phyloP scores from a whole-genome alignment of 2,888 invertebrate genomes.

The Drosophila subquinaria region DNA sequence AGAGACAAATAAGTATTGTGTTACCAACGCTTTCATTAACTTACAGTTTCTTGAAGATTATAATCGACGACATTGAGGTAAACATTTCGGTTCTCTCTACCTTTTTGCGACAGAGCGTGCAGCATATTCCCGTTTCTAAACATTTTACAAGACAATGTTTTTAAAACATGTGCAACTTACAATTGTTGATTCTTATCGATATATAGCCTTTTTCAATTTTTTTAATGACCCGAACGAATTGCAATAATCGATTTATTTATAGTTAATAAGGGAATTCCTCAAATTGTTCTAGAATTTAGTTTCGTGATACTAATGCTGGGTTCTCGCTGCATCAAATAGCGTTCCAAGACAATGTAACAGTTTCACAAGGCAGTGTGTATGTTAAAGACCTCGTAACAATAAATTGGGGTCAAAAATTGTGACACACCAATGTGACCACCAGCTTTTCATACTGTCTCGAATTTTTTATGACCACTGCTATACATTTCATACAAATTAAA shows the following conservation, averaged over 20 bases:
- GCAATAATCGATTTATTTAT: neutral
- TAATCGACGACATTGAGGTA: constrained; percentile 27
- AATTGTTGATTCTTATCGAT: constrained; percentile 5
- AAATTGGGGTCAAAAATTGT: too few relatives aligned
- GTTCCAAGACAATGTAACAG: too few relatives aligned
- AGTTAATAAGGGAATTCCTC: neutral
- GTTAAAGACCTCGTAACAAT: too few relatives aligned
- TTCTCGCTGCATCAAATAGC: too few relatives aligned
- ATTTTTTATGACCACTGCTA: too few relatives aligned
- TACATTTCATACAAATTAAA: too few relatives aligned
- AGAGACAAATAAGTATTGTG: neutral
- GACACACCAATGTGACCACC: too few relatives aligned
- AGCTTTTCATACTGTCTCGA: too few relatives aligned
- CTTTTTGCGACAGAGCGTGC: constrained; percentile 21
- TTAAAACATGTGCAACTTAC: constrained; percentile 47
- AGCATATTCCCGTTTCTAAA: constrained; percentile 30
- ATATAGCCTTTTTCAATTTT: neutral
- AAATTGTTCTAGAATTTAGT: neutral
- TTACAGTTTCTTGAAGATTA: constrained; percentile 25
- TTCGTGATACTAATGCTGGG: too few relatives aligned
- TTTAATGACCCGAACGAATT: neutral
- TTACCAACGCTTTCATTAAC: neutral
- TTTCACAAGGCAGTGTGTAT: too few relatives aligned
- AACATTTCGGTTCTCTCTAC: constrained; percentile 21
- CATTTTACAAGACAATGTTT: constrained; percentile 38